Evolutionary conservation across 2,797 vertebrate genomes (phyloP).

Genomic region (Artibeus lituratus): DNA sequence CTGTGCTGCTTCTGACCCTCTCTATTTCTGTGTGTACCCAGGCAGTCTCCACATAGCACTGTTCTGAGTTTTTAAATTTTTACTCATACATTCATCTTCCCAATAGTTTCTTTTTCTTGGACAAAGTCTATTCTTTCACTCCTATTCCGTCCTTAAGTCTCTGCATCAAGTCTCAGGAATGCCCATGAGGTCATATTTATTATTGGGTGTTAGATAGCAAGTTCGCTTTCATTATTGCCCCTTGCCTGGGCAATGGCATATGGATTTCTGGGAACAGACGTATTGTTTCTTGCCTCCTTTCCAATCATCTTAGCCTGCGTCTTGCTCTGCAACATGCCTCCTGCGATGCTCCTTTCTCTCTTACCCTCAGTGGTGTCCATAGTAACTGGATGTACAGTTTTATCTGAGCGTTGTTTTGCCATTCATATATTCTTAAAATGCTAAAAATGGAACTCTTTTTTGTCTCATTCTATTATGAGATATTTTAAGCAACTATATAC

Average conservation of each 20-base stretch:
- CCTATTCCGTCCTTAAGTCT: not conserved
- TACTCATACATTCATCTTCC: not conserved
- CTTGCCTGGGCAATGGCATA: not conserved
- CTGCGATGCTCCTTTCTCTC: not conserved
- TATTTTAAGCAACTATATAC: constrained; percentile 10
- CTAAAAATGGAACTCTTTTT: not conserved
- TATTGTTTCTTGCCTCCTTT: not conserved
- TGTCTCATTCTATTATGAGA: not conserved
- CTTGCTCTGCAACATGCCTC: not conserved
- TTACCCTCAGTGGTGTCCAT: not conserved
- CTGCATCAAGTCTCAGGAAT: not conserved
- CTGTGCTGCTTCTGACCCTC: not conserved
- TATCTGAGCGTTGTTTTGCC: not conserved
- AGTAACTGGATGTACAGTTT: not conserved
- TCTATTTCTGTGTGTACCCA: not conserved
- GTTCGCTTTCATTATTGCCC: not conserved
- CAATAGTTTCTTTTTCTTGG: not conserved
- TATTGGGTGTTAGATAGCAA: not conserved
- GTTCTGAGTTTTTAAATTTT: not conserved
- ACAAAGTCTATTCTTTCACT: not conserved
- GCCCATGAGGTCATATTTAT: not conserved
- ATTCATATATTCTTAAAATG: not conserved
- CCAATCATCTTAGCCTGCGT: not conserved
- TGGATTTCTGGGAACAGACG: not conserved
- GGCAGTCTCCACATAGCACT: not conserved